Conservation (phyloP, 2,113 vertebrate species). For the Actenoides hombroni region DNA sequence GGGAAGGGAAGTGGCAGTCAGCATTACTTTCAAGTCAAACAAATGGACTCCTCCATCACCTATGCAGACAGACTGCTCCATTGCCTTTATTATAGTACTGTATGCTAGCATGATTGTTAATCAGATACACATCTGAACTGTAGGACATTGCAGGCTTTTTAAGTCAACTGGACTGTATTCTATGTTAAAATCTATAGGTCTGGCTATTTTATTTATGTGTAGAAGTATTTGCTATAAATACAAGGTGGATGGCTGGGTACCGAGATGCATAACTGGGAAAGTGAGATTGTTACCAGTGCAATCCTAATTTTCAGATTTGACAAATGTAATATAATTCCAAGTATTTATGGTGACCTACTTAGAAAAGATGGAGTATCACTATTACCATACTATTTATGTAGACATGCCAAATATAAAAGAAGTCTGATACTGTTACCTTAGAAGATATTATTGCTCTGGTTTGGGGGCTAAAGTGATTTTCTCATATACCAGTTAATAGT, state of each 20-base stretch:
- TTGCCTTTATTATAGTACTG: not conserved
- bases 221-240: not conserved
- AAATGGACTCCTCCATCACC: not conserved
- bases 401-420: not conserved
- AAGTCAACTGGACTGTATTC: not conserved
- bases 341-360: not conserved
- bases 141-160: not conserved
- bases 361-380: not conserved
- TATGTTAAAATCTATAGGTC: not conserved
- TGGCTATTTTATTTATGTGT: not conserved
- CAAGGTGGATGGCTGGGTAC: not conserved
- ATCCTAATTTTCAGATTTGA: not conserved
- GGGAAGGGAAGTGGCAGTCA: not conserved
- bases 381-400: not conserved
- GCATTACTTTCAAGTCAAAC: not conserved
- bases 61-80: not conserved
- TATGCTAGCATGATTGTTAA: not conserved
- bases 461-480: not conserved
- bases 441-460: not conserved
- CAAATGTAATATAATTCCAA: not conserved
- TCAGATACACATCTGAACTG: not conserved
- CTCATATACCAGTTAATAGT: not conserved
- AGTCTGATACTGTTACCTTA: not conserved
- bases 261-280: not conserved
- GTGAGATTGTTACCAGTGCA: not conserved